Base-by-base conservation (phyloP, 2,797 vertebrate species). In the Thaleichthys pacificus region DNA sequence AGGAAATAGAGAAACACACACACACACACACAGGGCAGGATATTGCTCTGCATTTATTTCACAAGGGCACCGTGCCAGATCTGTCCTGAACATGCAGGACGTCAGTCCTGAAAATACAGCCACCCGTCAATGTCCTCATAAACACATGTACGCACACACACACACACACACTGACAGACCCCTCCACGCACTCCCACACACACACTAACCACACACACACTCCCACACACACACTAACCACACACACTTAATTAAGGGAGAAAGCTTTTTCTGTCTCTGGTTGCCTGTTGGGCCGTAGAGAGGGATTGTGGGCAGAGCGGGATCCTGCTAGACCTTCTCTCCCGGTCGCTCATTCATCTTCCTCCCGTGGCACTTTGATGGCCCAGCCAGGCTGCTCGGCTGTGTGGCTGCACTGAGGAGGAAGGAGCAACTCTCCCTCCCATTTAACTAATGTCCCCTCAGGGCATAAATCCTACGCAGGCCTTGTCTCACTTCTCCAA, bases 331-430 rank as follows among this genome's bases (percentile, higher is more conserved):
- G 78, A 70, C 21, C 74, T 84, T 84, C 63, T 72, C 57, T 73
- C 77, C 73, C 70, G 63, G 51, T 47, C 17, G 71, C 47, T 47
- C 83, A 86, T 90, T 74, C 80, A 81, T 91, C 89, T 89, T 77
- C 60, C 70, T 72, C 38, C 71, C 62, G 77, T 86, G 87, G 77
- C 88, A 82, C 80, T 77, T 85, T 89, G 78, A 90, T 85, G 61
- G 85, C 42, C 15, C 68, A 35, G 51, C 65, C 71, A 28, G 57
- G 68, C 79, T 73, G 70, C 77, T 79, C 70, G 51, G 60, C 56
- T 57, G 69, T 67, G 64, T 68, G 71, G 63, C 73, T 71, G 61
- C 62, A 72, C 62, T 76, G 79, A 62, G 73, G 69, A 75, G n/a
- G 32, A 80, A 80, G 17, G 58, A 82, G 56, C 73, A 1, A 72